Percentiles rank a stretch among this genome's conserved stretches.
phyloP scores from a whole-genome alignment of 2,797 vertebrate species.

The Stomatorhinus walkeri region DNA sequence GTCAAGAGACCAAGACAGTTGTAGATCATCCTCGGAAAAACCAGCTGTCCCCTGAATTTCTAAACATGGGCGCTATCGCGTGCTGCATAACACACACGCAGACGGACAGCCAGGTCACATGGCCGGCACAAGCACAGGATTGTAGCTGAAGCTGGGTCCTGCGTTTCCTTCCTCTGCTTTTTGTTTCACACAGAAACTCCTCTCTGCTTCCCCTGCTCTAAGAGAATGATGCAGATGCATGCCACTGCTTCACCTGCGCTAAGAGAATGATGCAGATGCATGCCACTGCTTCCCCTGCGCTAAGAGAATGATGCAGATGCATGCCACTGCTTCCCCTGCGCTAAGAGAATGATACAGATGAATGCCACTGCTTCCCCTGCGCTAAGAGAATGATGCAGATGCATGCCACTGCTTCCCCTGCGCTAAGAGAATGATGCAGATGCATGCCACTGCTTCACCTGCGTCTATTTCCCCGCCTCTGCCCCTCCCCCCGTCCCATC shows the following conservation, averaged over 20 bases:
- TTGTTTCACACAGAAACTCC: neutral
- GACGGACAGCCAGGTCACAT: neutral
- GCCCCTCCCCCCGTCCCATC: conserved; percentile 24
- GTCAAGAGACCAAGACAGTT: neutral
- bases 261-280: neutral
- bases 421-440: neutral
- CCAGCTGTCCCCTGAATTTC: neutral
- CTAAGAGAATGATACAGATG: neutral
- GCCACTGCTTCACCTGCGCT: neutral
- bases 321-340: neutral
- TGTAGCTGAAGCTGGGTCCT: neutral
- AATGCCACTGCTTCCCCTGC: neutral
- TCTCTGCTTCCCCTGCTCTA: too few relatives aligned
- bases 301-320: neutral
- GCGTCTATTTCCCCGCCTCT: conserved; percentile 23
- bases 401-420: neutral
- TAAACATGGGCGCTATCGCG: neutral
- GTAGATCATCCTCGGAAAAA: neutral
- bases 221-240: too few relatives aligned
- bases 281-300: neutral
- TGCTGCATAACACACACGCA: neutral
- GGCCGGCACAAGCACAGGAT: neutral
- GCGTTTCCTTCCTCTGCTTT: neutral
- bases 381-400: too few relatives aligned
- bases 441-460: neutral